These are phyloP conservation scores for Acrocyrtus sp. DNA, from an alignment of 2,888 invertebrate species.

Conservation along the genomic window DNA sequence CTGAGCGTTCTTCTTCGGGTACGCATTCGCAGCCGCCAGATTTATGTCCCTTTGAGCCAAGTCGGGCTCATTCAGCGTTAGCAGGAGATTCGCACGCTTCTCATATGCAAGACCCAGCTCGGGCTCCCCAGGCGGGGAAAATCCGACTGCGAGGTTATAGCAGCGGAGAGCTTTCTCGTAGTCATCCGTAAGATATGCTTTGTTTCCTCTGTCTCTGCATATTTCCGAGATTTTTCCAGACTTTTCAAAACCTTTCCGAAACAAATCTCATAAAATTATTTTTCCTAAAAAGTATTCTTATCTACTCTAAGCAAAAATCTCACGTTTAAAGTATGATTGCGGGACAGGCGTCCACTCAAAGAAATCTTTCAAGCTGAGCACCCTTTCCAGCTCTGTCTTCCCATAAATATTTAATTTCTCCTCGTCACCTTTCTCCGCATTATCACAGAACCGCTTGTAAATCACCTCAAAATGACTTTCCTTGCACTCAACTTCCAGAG, in stretches of 20 bases:
- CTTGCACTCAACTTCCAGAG: conserved; percentile 17
- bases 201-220: conserved; percentile 27
- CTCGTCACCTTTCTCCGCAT: conserved; percentile 15
- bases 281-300: neutral
- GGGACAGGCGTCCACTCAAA: conserved; percentile 48
- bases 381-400: conserved; percentile 28
- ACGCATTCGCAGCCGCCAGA: conserved; percentile 33
- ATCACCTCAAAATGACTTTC: conserved; percentile 24
- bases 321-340: conserved; percentile 25
- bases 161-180: conserved; percentile 44
- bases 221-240: conserved; percentile 15
- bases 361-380: conserved; percentile 26
- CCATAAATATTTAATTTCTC: conserved; percentile 27
- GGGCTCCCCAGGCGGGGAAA: conserved; percentile 31
- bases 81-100: conserved; percentile 46
- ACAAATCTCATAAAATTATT: conserved; percentile 5
- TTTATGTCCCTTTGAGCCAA: conserved; percentile 53
- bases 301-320: neutral
- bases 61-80: conserved; percentile 41
- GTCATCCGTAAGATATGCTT: conserved; percentile 6
- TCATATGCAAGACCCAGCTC: conserved; percentile 48
- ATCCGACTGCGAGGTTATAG: conserved; percentile 47
- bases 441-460: conserved; percentile 19
- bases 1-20: conserved; percentile 45
- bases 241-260: conserved; percentile 48